phyloP scores from a whole-genome alignment of 2,113 vertebrate genomes.

The Apodemus speciosus region DNA sequence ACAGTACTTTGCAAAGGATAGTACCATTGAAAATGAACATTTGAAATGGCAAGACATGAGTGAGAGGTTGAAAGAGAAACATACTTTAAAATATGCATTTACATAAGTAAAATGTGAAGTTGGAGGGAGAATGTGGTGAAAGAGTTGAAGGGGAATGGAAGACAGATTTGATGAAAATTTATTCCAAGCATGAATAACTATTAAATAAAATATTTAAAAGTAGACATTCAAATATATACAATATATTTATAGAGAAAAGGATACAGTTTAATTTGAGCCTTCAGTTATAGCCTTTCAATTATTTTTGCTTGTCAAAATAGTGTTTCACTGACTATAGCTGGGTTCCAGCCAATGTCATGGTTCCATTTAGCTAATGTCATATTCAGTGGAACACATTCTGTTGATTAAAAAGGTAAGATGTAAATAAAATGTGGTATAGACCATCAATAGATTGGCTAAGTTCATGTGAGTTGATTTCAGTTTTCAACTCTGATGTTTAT shows the following conservation, averaged over 20 bases:
- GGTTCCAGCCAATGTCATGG: background rate
- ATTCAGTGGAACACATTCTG: background rate
- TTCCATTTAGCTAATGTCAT: background rate
- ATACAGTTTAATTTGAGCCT: background rate
- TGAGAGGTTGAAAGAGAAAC: background rate
- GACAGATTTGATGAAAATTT: background rate
- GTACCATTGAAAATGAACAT: background rate
- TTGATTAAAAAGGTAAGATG: background rate
- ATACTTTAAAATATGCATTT: background rate
- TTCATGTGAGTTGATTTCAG: background rate
- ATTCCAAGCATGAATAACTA: no score
- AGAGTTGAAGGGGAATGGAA: background rate
- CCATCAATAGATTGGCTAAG: background rate
- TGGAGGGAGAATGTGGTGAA: background rate
- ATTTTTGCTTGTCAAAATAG: background rate
- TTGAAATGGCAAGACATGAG: background rate
- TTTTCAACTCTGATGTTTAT: background rate
- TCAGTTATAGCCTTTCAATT: background rate
- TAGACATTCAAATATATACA: background rate
- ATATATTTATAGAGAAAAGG: background rate
- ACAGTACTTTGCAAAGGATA: background rate
- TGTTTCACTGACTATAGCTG: background rate
- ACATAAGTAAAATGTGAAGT: background rate
- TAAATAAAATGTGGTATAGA: background rate
- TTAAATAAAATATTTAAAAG: background rate